Conservation (phyloP, 2,888 invertebrate genomes). For the Hecatera dysodea region DNA sequence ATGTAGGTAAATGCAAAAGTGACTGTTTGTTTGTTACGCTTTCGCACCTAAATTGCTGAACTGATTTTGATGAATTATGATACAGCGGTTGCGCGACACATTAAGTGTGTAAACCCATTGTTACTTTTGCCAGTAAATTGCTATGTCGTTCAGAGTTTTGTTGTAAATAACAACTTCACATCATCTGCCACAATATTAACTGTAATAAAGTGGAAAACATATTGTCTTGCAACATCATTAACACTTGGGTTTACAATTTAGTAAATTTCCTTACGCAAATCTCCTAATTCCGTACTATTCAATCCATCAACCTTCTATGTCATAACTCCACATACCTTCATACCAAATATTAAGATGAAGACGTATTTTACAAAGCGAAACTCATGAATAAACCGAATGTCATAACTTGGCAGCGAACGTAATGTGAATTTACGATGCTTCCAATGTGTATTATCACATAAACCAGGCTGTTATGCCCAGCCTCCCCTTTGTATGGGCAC, state of each 20-base stretch:
- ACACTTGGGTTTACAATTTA: background rate
- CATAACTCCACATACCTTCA: constrained; percentile 11
- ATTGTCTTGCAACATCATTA: background rate
- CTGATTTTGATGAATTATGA: too few relatives aligned
- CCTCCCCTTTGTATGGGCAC: constrained; percentile 14
- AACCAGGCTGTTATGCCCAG: constrained; percentile 34
- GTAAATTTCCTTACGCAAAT: background rate
- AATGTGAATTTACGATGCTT: constrained; percentile 54
- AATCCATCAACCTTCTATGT: background rate
- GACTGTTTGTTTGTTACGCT: too few relatives aligned
- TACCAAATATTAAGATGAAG: constrained; percentile 13
- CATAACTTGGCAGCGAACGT: constrained; percentile 48
- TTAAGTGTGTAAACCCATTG: too few relatives aligned
- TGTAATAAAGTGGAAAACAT: too few relatives aligned
- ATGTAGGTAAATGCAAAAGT: too few relatives aligned
- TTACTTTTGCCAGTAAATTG: too few relatives aligned
- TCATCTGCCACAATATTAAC: too few relatives aligned
- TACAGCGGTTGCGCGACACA: too few relatives aligned
- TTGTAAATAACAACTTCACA: too few relatives aligned
- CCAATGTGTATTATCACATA: constrained; percentile 52
- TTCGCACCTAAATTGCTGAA: too few relatives aligned
- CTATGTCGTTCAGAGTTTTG: too few relatives aligned
- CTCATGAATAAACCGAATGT: constrained; percentile 51
- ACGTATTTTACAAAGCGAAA: constrained; percentile 35
- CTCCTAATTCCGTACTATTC: background rate